Base-by-base conservation (phyloP, 2,797 vertebrate genomes). In the Ataeniobius toweri region DNA sequence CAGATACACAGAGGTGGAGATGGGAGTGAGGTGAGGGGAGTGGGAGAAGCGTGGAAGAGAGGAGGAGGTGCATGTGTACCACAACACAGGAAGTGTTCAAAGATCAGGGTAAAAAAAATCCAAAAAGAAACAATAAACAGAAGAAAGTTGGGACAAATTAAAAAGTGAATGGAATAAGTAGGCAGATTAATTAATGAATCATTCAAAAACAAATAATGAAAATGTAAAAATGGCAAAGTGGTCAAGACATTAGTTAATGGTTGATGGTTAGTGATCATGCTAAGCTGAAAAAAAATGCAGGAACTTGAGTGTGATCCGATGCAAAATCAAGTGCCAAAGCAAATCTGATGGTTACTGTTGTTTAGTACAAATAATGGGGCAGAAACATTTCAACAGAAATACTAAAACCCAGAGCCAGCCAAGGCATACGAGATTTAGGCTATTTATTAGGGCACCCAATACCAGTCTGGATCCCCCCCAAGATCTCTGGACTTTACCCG, bases 51-150 rank as follows among this genome's bases (percentile, higher is more conserved):
- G 94, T 93, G 94, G 92, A 92, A 92, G 86, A 86, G 84, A 89
- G 88, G 91, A 91, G 91, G 95, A 89, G 92, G 95, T 91, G 92
- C 73, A 24, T 46, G 79, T 86, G 91, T 85, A 93, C 84, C 91
- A 90, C 44, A 79, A 93, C 83, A 93, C 39, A 74, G 96, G 94
- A 96, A 87, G 93, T 95, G 95, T 97, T 89, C 81, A 86, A 85
- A 83, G 77, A 89, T 75, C 55, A 44, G 28, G 71, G 48, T 22
- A 3, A 18, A 77, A n/a, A 76, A 20, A 73, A 24, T 86, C 94
- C 94, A 91, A 48, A 28, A 39, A 67, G 39, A 92, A 95, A 93
- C 92, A 84, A 94, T 73, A 55, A 20, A 70, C 92, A 81, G 88
- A 93, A 94, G 80, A 94, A 91, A 83, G 80, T 86, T 86, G 89